Evolutionary conservation across 2,797 vertebrate genomes (phyloP).

Genomic region (Pogoniulus pusillus): DNA sequence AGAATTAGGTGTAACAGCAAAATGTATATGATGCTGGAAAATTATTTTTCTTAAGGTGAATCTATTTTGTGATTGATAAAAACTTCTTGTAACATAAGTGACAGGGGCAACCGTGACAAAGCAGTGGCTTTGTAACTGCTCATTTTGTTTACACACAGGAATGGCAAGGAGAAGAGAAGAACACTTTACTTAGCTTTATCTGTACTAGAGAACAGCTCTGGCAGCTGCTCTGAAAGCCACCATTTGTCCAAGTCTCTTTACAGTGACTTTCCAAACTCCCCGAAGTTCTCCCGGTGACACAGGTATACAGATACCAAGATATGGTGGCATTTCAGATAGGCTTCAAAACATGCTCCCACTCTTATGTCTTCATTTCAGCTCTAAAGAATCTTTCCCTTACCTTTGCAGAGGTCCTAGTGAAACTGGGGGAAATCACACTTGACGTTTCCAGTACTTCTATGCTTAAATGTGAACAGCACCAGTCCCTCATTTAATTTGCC

Average conservation of each 20-base stretch:
- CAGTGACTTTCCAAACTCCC: background rate
- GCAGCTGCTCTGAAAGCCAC: background rate
- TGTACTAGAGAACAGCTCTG: background rate
- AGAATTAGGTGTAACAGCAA: background rate
- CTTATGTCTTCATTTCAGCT: background rate
- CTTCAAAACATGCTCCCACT: background rate
- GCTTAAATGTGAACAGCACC: background rate
- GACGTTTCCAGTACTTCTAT: background rate
- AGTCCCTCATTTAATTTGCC: background rate
- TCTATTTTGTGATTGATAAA: background rate
- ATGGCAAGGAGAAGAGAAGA: background rate
- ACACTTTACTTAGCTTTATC: background rate
- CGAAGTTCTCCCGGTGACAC: background rate
- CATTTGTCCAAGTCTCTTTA: background rate
- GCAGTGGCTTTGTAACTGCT: background rate
- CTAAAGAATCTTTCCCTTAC: background rate
- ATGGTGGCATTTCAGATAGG: background rate
- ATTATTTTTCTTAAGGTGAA: background rate
- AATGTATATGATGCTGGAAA: background rate
- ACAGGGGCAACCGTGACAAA: background rate
- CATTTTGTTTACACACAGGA: background rate
- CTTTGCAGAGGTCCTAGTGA: background rate
- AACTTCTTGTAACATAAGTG: background rate
- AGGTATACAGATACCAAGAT: background rate
- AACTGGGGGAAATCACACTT: background rate